phyloP scores from a whole-genome alignment of 2,113 vertebrate species.

The Butorides virescens region DNA sequence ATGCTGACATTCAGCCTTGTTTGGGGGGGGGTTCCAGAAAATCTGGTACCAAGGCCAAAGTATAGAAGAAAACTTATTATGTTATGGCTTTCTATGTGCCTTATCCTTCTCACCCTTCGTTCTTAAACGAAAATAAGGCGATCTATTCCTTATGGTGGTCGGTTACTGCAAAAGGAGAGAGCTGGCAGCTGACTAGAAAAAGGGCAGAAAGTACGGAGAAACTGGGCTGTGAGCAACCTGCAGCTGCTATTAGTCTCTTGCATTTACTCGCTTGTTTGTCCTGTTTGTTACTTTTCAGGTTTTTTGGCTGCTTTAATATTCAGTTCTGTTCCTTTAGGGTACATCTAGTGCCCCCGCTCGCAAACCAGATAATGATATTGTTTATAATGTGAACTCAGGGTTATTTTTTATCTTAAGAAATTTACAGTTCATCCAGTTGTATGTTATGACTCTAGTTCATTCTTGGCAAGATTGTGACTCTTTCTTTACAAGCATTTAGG shows the following conservation, averaged over 20 bases:
- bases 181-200: neutral
- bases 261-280: neutral
- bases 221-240: neutral
- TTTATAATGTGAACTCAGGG: neutral
- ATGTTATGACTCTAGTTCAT: neutral
- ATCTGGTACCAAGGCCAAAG: neutral
- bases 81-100: neutral
- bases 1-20: neutral
- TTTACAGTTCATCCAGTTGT: neutral
- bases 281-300: neutral
- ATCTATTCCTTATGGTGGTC: neutral
- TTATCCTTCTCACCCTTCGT: neutral
- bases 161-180: neutral
- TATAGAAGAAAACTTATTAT: accelerated
- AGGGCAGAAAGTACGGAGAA: neutral
- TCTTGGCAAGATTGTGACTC: neutral
- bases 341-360: neutral
- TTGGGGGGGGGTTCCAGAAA: neutral
- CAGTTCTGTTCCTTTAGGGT: neutral
- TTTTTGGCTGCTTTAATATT: neutral
- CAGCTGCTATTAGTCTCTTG: neutral
- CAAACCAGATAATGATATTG: neutral
- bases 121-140: neutral
- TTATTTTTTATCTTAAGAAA: neutral
- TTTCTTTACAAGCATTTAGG: neutral